Conservation (phyloP, 2,797 vertebrate genomes). For the Anguilla marmorata region DNA sequence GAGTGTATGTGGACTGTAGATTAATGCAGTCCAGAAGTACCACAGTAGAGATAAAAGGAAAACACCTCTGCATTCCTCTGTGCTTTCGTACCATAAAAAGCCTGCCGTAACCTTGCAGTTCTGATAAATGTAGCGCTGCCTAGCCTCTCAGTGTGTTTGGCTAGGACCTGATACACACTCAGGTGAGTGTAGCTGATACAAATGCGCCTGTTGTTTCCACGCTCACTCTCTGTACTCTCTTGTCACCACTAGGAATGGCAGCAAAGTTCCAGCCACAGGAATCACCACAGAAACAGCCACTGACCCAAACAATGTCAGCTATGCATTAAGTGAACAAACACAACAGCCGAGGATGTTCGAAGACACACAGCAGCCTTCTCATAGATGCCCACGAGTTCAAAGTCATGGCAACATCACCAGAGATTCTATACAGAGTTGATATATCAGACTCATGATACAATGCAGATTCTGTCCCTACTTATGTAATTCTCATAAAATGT, state of each 20-base stretch:
- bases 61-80: neutral
- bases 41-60: neutral
- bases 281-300: neutral
- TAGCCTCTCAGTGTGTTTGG: neutral
- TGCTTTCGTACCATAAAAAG: neutral
- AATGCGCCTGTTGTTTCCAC: neutral
- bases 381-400: neutral
- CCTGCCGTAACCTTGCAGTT: neutral
- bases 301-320: slow-evolving; percentile 36
- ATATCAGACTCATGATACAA: neutral
- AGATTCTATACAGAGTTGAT: neutral
- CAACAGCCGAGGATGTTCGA: neutral
- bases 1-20: neutral
- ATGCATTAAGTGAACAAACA: slow-evolving; percentile 33
- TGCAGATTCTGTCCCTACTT: neutral
- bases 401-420: neutral
- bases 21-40: neutral
- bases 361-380: slow-evolving; percentile 56
- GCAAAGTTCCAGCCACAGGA: neutral
- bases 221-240: neutral
- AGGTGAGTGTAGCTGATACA: neutral
- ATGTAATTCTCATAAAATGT: neutral
- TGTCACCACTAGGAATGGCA: neutral
- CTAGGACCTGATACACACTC: neutral
- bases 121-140: neutral